Conservation (phyloP, 1,140 invertebrate genomes). For the Geopemphigus sp. region DNA sequence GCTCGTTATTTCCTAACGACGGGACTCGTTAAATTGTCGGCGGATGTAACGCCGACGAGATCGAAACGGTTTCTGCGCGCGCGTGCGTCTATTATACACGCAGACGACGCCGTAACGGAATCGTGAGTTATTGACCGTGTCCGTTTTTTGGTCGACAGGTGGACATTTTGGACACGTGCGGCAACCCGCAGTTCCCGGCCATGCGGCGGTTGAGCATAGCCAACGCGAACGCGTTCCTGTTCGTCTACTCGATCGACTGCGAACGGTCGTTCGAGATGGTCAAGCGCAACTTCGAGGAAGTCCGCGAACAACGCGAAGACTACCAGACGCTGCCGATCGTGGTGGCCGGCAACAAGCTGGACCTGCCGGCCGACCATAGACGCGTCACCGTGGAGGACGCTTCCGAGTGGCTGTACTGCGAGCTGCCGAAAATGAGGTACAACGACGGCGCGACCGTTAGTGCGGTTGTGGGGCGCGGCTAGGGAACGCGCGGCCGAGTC, state of each 20-base stretch:
- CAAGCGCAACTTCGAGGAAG: constrained; percentile 79
- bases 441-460: too few relatives aligned
- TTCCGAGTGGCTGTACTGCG: constrained; percentile 75
- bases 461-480: too few relatives aligned
- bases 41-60: too few relatives aligned
- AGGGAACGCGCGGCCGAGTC: too few relatives aligned
- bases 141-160: constrained; percentile 59
- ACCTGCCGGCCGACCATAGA: constrained; percentile 65
- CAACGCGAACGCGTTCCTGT: constrained; percentile 83
- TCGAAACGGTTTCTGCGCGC: too few relatives aligned
- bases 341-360: constrained; percentile 80
- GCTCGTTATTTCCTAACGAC: too few relatives aligned
- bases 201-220: constrained; percentile 84
- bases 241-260: constrained; percentile 83
- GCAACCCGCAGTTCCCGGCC: constrained; percentile 83
- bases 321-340: constrained; percentile 82
- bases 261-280: constrained; percentile 72
- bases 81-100: too few relatives aligned
- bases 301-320: constrained; percentile 74
- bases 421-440: constrained; percentile 67
- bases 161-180: constrained; percentile 84
- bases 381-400: constrained; percentile 74
- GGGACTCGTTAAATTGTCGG: too few relatives aligned
- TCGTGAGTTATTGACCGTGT: too few relatives aligned
- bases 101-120: too few relatives aligned